These are phyloP conservation scores for Odontomyia ornata DNA, from an alignment of 2,888 invertebrate genomes.

Conservation along the genomic window DNA sequence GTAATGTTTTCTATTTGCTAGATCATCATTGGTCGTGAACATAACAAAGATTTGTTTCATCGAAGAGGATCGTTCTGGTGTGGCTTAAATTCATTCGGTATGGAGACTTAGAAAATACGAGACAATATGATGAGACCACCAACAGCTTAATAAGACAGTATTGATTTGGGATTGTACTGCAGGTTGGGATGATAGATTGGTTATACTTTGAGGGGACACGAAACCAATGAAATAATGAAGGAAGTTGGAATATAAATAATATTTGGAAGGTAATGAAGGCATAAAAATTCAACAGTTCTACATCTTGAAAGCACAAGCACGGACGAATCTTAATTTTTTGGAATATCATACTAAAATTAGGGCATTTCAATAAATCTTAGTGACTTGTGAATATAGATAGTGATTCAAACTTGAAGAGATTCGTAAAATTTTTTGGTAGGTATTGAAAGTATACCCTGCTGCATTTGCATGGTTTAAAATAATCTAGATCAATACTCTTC, in stretches of 20 bases:
- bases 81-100: not conserved
- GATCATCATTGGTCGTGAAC: conserved; percentile 30
- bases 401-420: too few relatives aligned
- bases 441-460: too few relatives aligned
- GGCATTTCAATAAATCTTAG: too few relatives aligned
- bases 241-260: too few relatives aligned
- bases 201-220: not conserved
- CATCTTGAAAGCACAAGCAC: too few relatives aligned
- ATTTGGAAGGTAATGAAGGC: not conserved
- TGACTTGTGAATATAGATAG: too few relatives aligned
- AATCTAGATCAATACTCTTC: too few relatives aligned
- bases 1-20: conserved; percentile 32
- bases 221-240: too few relatives aligned
- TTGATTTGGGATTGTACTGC: not conserved
- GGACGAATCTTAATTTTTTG: too few relatives aligned
- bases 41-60: not conserved
- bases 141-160: not conserved
- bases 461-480: too few relatives aligned
- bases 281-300: not conserved
- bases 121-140: not conserved
- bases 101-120: not conserved
- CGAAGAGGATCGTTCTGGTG: not conserved
- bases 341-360: too few relatives aligned
- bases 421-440: too few relatives aligned
- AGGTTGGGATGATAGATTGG: not conserved